Evolutionary conservation across 2,888 invertebrate genomes (phyloP).

Genomic region (Xylophagus ater): DNA sequence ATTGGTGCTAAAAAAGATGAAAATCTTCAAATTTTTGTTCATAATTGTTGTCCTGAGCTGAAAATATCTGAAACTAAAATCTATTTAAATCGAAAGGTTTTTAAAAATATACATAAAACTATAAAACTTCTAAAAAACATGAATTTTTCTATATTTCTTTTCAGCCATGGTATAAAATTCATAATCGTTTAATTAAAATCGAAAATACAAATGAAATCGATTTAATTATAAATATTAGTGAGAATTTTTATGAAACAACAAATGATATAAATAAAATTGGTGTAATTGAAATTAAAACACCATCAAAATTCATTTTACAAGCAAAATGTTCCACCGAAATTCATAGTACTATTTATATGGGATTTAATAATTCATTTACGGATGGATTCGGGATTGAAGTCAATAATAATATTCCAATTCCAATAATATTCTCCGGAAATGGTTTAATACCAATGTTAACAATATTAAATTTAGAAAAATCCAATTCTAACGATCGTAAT

Average conservation of each 20-base stretch:
- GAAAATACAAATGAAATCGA: constrained; percentile 9
- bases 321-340: constrained; percentile 16
- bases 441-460: constrained; percentile 30
- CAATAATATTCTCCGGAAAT: constrained; percentile 26
- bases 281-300: constrained; percentile 6
- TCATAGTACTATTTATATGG: constrained; percentile 24
- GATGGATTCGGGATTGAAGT: constrained; percentile 24
- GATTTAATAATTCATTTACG: constrained; percentile 26
- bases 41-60: no score
- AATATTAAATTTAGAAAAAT: constrained; percentile 12
- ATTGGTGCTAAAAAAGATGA: no score
- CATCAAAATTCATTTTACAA: constrained; percentile 21
- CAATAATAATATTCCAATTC: constrained; percentile 23
- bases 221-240: constrained; percentile 3
- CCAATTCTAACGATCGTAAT: neutral
- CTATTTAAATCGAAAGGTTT: no score
- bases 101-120: no score
- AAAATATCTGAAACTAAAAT: constrained; percentile 24
- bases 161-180: constrained; percentile 32
- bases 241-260: constrained; percentile 4
- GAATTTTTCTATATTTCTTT: neutral
- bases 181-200: constrained; percentile 19
- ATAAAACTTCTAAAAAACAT: neutral
- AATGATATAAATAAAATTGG: constrained; percentile 2
- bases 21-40: no score